Evolutionary conservation across 2,888 invertebrate genomes (phyloP).

Genomic region (Harpalus rufipes): DNA sequence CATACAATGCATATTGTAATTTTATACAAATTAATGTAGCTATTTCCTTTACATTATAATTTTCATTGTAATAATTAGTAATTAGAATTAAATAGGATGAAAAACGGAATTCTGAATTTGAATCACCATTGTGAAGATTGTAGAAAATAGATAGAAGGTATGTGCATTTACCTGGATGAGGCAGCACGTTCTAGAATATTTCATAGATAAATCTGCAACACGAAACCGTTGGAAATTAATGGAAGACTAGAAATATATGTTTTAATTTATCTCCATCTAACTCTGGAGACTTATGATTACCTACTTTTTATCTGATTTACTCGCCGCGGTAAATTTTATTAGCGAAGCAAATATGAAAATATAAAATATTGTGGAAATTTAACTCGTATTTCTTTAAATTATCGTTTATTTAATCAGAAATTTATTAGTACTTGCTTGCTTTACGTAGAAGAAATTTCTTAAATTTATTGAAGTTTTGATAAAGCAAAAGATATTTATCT

Average conservation of each 20-base stretch:
- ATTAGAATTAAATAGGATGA: not conserved
- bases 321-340: conserved; percentile 24
- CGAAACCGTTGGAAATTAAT: conserved; percentile 28
- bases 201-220: conserved; percentile 50
- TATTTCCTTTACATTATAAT: not conserved
- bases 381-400: conserved; percentile 24
- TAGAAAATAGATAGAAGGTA: not conserved
- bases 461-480: conserved; percentile 16
- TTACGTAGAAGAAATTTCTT: not conserved
- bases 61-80: not conserved
- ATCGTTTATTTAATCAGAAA: conserved; percentile 47
- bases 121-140: not conserved
- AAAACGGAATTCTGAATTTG: not conserved
- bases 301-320: conserved; percentile 48
- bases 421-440: conserved; percentile 14
- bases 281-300: conserved; percentile 29
- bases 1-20: not conserved
- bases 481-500: not conserved
- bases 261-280: conserved; percentile 49
- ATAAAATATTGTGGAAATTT: conserved; percentile 45
- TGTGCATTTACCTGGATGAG: conserved; percentile 15
- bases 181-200: conserved; percentile 20
- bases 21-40: not conserved
- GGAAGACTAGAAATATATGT: conserved; percentile 48
- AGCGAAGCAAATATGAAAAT: conserved; percentile 47